Percentiles rank a stretch among this genome's conserved stretches.
These are phyloP conservation scores for Eleutherodactylus coqui DNA, from an alignment of 2,797 vertebrate species.

Conservation along the genomic window DNA sequence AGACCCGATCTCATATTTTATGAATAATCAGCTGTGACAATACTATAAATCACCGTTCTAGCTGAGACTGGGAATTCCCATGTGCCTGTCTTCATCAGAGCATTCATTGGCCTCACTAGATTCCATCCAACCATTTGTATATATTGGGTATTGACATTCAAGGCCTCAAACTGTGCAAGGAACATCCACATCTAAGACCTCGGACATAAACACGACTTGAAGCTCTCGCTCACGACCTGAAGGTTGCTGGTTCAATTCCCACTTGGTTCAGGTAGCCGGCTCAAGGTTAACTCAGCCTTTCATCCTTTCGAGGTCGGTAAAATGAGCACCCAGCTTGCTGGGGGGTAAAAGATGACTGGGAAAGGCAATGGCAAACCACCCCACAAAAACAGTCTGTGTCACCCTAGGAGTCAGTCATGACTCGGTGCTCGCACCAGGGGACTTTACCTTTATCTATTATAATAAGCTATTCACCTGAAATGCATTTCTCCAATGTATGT, in stretches of 20 bases:
- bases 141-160: constrained; percentile 32
- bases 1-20: constrained; percentile 20
- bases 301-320: too few relatives aligned
- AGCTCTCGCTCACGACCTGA: too few relatives aligned
- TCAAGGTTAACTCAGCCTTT: too few relatives aligned
- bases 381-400: too few relatives aligned
- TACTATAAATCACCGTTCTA: constrained; percentile 53
- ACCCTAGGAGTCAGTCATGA: too few relatives aligned
- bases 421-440: too few relatives aligned
- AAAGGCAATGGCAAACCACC: too few relatives aligned
- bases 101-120: constrained; percentile 41
- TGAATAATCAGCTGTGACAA: constrained; percentile 44
- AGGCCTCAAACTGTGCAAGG: not conserved
- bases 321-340: too few relatives aligned
- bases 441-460: not conserved
- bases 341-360: too few relatives aligned
- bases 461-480: not conserved
- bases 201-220: constrained; percentile 33
- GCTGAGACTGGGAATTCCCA: constrained; percentile 33
- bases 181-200: constrained; percentile 22
- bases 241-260: too few relatives aligned
- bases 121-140: constrained; percentile 49
- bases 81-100: constrained; percentile 25
- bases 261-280: too few relatives aligned
- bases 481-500: not conserved